These are phyloP conservation scores for Dexiosoma caninum DNA, from an alignment of 2,888 invertebrate genomes.

Conservation along the genomic window DNA sequence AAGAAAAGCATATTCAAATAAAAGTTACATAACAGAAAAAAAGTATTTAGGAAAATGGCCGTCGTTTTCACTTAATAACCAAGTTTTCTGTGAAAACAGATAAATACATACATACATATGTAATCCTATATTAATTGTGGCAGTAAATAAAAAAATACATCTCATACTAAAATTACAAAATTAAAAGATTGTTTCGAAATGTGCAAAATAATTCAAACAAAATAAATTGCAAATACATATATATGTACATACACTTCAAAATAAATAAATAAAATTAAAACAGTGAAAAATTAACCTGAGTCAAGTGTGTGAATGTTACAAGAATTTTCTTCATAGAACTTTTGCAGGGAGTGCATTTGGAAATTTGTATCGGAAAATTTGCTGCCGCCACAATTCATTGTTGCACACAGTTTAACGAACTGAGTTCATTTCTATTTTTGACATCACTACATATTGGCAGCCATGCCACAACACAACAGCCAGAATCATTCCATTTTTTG, in stretches of 20 bases:
- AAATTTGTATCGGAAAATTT: not conserved
- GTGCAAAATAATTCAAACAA: no score
- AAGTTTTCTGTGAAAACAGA: not conserved
- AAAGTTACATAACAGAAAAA: slow-evolving; percentile 53
- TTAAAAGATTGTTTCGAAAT: slow-evolving; percentile 2
- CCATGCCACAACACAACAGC: slow-evolving; percentile 16
- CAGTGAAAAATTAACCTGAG: slow-evolving; percentile 3
- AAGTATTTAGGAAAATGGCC: slow-evolving; percentile 48
- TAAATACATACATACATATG: not conserved
- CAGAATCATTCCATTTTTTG: not conserved
- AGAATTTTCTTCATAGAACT: not conserved
- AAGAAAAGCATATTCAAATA: slow-evolving; percentile 3
- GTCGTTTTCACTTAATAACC: slow-evolving; percentile 16
- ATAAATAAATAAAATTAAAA: slow-evolving; percentile 27
- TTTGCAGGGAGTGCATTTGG: slow-evolving; percentile 27
- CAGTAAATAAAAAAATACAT: not conserved
- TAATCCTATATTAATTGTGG: not conserved
- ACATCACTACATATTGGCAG: slow-evolving; percentile 60
- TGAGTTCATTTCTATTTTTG: slow-evolving; percentile 78
- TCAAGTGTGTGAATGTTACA: slow-evolving; percentile 36
- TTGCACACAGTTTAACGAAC: slow-evolving; percentile 76
- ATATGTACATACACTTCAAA: no score
- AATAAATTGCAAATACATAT: no score
- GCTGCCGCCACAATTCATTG: slow-evolving; percentile 34
- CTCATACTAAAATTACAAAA: slow-evolving; percentile 50